These are phyloP conservation scores for Malurus melanocephalus DNA, from an alignment of 2,113 vertebrate species.

Conservation along the genomic window DNA sequence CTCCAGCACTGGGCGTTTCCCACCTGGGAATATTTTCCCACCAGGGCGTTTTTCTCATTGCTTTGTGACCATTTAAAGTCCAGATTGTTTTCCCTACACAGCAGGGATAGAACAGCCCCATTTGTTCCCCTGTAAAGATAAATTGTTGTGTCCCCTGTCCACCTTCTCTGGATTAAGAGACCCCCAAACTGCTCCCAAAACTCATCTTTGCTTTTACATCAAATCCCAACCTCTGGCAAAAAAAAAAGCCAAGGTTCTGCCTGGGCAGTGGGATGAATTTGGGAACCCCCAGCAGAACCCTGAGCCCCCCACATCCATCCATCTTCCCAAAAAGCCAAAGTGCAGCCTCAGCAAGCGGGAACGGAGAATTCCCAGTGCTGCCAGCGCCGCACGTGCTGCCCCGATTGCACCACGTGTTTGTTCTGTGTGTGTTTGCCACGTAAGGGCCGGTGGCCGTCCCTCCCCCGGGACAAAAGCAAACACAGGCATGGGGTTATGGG, in stretches of 20 bases:
- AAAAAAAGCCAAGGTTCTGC: not conserved
- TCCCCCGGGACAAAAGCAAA: not conserved
- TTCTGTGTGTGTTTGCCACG: not conserved
- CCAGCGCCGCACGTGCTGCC: rapidly evolving
- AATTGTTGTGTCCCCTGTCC: rapidly evolving
- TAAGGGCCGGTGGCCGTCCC: not conserved
- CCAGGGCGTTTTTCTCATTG: rapidly evolving
- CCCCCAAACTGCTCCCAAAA: rapidly evolving
- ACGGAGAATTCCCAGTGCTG: not conserved
- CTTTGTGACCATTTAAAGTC: not conserved
- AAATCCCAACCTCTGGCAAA: not conserved
- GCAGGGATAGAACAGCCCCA: not conserved
- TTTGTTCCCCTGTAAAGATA: not conserved
- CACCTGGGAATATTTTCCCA: not conserved
- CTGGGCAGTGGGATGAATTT: rapidly evolving
- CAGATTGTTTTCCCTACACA: rapidly evolving
- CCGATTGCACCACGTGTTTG: not conserved
- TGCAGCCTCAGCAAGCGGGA: not conserved
- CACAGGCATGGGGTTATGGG: rapidly evolving
- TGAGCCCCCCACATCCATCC: not conserved
- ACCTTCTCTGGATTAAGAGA: not conserved
- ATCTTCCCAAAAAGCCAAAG: rapidly evolving
- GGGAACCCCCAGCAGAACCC: not conserved
- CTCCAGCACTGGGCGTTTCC: not conserved
- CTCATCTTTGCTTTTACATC: not conserved